Evolutionary conservation across 2,113 vertebrate species (phyloP), one percentile per base, ranked within the genome.

Genomic region (Actenoides lindsayi): DNA sequence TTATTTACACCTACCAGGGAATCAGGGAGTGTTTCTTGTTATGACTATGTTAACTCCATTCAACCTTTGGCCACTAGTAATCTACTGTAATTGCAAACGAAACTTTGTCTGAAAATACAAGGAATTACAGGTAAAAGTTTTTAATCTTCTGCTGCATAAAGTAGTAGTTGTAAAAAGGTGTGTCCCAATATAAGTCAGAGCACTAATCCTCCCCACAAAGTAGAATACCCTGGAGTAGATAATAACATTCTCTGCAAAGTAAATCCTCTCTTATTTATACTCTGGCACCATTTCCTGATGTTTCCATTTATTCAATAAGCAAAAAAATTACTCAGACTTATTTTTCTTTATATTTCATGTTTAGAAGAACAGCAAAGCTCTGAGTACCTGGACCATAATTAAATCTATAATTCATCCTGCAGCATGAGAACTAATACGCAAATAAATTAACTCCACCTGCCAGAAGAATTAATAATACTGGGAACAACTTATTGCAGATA

Each of bases 251-350:
- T 87, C 70, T 59, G 50, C 30, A 50, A 82, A 89, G 69, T 85
- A 94, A 95, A 92, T 84, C 83, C 63, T 89, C 65, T 82, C 82
- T 92, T 94, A 95, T 94, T 94, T 94, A 94, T 85, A 94, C 23
- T 53, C 41, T 87, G 81, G 84, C 70, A 94, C 0, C 0, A 21
- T 87, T 94, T 87, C 46, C 54, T 5, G 4, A 87, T 85, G 63
- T 94, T 95, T 91, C 94, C 83, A 91, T 91, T 91, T 83, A 94
- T 76, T 87, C 74, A 85, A 70, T 50, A 87, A 85, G 80, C 63
- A 62, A 95, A 95, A 90, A 95, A 89, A 94, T 77, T 93, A 93
- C 70, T 94, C 70, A 78, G 60, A 93, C 35, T 89, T 93, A 37
- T 59, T 97, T 94, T 93, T 56, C 48, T 83, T 92, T 79, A 84